These are phyloP conservation scores for Drosophila eugracilis DNA, from an alignment of 1,140 invertebrate species.

Conservation along the genomic window DNA sequence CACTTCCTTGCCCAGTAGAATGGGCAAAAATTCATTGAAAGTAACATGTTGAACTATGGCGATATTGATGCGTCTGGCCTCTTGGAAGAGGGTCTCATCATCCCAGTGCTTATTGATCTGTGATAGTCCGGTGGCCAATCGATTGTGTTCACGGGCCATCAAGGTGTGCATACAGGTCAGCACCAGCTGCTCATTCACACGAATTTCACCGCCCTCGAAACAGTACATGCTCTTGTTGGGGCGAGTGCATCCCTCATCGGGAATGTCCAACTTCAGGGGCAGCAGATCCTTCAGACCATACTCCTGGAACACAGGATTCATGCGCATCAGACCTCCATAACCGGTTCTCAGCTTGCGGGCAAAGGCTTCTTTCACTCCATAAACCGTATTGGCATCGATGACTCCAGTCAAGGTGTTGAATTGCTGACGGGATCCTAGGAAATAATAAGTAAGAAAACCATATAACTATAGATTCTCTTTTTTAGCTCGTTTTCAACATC, in stretches of 20 bases:
- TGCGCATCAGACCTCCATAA: slow-evolving; percentile 91
- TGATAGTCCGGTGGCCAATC: slow-evolving; percentile 90
- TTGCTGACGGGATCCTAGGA: slow-evolving; percentile 89
- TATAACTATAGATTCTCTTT: too few species aligned
- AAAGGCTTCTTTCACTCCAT: slow-evolving; percentile 92
- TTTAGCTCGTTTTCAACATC: too few species aligned
- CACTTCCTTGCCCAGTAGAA: slow-evolving; percentile 95
- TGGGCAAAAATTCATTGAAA: slow-evolving; percentile 97
- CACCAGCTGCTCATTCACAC: slow-evolving; percentile 96
- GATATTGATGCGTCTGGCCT: slow-evolving; percentile 94
- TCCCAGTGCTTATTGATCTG: slow-evolving; percentile 97
- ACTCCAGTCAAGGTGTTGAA: slow-evolving; percentile 94
- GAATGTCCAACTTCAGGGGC: slow-evolving; percentile 95
- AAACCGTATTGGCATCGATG: slow-evolving; percentile 90
- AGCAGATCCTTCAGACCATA: slow-evolving; percentile 95
- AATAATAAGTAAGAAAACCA: too few species aligned
- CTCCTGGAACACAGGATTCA: slow-evolving; percentile 95
- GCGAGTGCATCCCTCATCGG: slow-evolving; percentile 96
- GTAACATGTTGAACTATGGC: slow-evolving; percentile 97
- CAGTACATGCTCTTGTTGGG: slow-evolving; percentile 95
- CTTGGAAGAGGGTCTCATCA: slow-evolving; percentile 97
- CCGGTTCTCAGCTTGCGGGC: slow-evolving; percentile 91
- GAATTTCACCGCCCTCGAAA: slow-evolving; percentile 96
- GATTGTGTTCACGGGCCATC: slow-evolving; percentile 95
- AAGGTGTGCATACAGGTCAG: slow-evolving; percentile 96